These are phyloP conservation scores for Nesoenas mayeri DNA, from an alignment of 2,113 vertebrate species.

Conservation along the genomic window DNA sequence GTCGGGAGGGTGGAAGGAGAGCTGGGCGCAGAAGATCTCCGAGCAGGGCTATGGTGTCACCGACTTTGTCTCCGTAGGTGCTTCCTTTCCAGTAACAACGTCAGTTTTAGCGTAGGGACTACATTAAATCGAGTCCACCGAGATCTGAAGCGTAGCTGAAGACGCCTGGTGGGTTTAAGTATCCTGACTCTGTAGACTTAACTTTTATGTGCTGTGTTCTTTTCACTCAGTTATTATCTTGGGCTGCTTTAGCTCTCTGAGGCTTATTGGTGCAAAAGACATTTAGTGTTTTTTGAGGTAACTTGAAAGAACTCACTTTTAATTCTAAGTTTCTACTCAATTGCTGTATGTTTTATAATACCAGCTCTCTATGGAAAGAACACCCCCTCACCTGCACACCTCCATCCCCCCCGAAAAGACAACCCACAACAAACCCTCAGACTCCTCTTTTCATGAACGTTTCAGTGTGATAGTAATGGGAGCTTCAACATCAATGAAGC, in stretches of 20 bases:
- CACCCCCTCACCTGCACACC: not conserved
- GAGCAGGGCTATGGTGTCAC: not conserved
- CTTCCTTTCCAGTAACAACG: too few relatives aligned
- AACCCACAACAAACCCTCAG: not conserved
- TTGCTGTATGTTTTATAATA: not conserved
- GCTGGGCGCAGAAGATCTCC: fast-evolving
- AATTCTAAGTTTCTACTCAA: not conserved
- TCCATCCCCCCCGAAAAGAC: too few relatives aligned
- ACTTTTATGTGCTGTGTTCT: not conserved
- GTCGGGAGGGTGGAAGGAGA: not conserved
- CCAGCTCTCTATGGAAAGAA: not conserved
- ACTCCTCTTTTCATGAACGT: not conserved
- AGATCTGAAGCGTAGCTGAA: not conserved
- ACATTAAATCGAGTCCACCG: not conserved
- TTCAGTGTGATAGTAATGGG: not conserved
- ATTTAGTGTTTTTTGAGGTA: not conserved
- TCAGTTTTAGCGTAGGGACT: fast-evolving
- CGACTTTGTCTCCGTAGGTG: fast-evolving
- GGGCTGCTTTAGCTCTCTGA: not conserved
- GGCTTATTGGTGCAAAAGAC: too few relatives aligned
- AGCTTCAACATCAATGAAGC: not conserved
- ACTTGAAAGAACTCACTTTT: not conserved
- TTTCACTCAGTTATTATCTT: not conserved
- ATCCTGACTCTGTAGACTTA: not conserved
- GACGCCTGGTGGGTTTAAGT: not conserved